These are phyloP conservation scores for Cyprinodon diabolis DNA, from an alignment of 2,797 vertebrate genomes.

Conservation along the genomic window DNA sequence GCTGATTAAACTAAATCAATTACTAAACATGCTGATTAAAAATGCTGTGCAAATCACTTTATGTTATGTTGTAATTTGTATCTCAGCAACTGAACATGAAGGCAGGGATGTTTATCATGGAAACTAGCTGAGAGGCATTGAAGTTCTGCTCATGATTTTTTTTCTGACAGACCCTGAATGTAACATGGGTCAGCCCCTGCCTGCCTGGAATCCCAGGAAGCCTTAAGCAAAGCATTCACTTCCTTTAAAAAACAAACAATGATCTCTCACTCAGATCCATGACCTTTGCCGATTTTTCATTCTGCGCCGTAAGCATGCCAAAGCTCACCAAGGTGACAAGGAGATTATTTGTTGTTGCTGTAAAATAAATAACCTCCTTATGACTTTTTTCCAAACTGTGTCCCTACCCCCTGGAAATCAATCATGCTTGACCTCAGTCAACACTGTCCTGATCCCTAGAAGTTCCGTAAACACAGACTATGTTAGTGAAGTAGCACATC, in stretches of 20 bases:
- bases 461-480: background rate
- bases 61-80: background rate
- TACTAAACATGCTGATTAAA: background rate
- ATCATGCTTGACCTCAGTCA: background rate
- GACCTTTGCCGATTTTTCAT: constrained; percentile 5
- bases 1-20: background rate
- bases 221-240: background rate
- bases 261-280: background rate
- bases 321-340: background rate
- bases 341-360: background rate
- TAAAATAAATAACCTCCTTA: background rate
- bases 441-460: background rate
- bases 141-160: background rate
- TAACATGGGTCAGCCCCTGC: background rate
- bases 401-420: background rate
- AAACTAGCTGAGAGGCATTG: background rate
- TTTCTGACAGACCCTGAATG: background rate
- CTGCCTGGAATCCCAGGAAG: background rate
- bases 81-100: background rate
- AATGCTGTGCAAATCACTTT: background rate
- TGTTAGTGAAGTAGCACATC: background rate
- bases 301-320: background rate
- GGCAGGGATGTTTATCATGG: background rate
- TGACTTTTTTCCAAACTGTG: background rate
- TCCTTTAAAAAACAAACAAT: constrained; percentile 8